These are phyloP conservation scores for Halcyon smyrnensis DNA, from an alignment of 2,797 vertebrate genomes.

Conservation along the genomic window DNA sequence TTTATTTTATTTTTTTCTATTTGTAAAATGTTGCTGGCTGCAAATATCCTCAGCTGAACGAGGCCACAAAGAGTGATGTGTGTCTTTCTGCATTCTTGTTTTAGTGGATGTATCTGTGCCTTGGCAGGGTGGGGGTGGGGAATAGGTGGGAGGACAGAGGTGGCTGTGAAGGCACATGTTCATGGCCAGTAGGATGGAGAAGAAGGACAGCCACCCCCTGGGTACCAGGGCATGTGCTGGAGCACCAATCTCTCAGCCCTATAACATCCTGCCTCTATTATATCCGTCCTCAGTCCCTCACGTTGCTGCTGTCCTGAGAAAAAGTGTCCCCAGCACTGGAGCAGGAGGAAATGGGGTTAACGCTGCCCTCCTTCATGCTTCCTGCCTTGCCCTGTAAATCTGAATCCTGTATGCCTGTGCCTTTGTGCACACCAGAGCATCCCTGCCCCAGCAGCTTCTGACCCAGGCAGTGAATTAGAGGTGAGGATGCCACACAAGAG, in stretches of 20 bases:
- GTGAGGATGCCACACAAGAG: fast-evolving
- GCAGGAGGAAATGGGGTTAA: neutral
- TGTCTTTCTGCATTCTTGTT: neutral
- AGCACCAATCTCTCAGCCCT: neutral
- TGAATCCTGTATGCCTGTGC: neutral
- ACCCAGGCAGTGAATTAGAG: fast-evolving
- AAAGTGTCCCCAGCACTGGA: neutral
- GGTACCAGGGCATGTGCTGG: neutral
- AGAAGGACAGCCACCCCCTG: neutral
- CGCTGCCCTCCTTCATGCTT: fast-evolving
- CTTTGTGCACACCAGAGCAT: neutral
- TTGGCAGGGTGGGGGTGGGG: neutral
- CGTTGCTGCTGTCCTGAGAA: neutral
- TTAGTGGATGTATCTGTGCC: neutral
- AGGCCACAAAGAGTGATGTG: neutral
- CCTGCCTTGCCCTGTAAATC: neutral
- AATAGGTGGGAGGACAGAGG: fast-evolving
- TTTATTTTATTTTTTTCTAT: neutral
- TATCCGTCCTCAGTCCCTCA: neutral
- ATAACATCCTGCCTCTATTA: fast-evolving
- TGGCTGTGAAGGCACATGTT: neutral
- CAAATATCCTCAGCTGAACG: neutral
- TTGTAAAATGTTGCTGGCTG: neutral
- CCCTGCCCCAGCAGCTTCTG: neutral
- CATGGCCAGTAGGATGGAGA: neutral